Base-by-base conservation (phyloP, 2,888 invertebrate genomes). In the Aporophyla lueneburgensis region DNA sequence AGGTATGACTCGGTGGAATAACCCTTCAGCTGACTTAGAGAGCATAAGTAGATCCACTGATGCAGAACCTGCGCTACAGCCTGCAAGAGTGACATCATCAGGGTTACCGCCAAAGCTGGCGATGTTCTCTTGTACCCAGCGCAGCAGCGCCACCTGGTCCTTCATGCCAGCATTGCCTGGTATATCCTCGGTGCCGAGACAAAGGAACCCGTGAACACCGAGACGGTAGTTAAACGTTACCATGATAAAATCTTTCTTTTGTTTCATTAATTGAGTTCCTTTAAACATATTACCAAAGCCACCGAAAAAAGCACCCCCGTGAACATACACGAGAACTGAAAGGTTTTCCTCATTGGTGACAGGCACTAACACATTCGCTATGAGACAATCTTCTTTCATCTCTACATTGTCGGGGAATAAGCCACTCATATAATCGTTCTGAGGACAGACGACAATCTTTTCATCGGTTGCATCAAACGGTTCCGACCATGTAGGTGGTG, bases 301-400 rank as follows among this genome's bases (percentile, higher is more conserved):
- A 69, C 43, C 4, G 0, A 33, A 87, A 86, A 78, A 94, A 93
- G 27, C 6, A 89, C 92, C 93, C 16, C 92, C 92, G 54, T 92
- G 93, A 7, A 93, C 81, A 63, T 86, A 87, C 0, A 92, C 92
- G 7, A 91, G 71, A 0, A 92, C 92, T 3, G 92, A 89, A 5
- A 90, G 84, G 5, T 91, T 88, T 21, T 83, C 83, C 46, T 87
- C 87, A 10, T 85, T 70, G 7, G 93, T 94, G 66, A 92, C 91
- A 5, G 94, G 94, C 1, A 94, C 93, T 72, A 91, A 95, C 5
- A 96, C 90, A 81, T 93, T 96, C 21, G 94, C 89, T 49, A 93
- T 87, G 0, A 95, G 90, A 67, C 96, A 96, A 56, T 95, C 92
- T 78, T 95, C 95, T 71, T 88, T 87, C 69, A 86, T 73, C 21